Base-by-base conservation (phyloP, 2,113 vertebrate species). In the Halichoerus grypus region DNA sequence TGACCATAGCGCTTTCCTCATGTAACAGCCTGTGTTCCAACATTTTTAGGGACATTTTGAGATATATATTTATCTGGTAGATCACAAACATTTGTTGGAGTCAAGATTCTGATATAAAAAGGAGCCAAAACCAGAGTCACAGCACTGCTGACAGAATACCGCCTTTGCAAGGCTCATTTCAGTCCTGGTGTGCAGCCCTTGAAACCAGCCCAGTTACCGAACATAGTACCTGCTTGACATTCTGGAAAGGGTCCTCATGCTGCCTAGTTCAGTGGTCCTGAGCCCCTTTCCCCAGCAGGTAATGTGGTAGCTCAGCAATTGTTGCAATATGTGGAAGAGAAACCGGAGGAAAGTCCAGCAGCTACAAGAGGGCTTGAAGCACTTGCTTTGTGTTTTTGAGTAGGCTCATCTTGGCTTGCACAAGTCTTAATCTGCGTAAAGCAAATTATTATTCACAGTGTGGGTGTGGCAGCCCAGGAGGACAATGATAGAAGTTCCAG, bases 381-480 rank as follows among this genome's bases (percentile, higher is more conserved):
- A 28, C 82, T 97, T 81, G 95, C 74, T 71, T 82, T 89, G 71
- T 53, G 18, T 67, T 96, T 94, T 59, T 97, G 95, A 98, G 97
- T 95, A 79, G 96, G 94, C 74, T 96, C 74, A 65, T 88, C 67
- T 93, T 93, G 89, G 95, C 94, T 95, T 67, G n/a, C 18, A 28
- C 51, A 86, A 1, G 26, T 79, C 77, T 95, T 95, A n/a, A 67
- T 93, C 88, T 95, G 95, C 90, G 94, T 82, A 81, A 95, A 94
- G 94, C 5, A 61, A 96, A n/a, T 77, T 82, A 91, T 96, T 93
- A 91, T 95, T 96, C 97, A 97, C 65, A 67, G 92, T 83, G 95
- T 97, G 92, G 96, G 96, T 51, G 87, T 95, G 96, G 95, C 92
- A 67, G 89, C 96, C 51, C 16, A 1, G 55, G 71, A 76, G 82